Conservation (phyloP, 1,140 invertebrate genomes). For the Dendroctonus ponderosae region DNA sequence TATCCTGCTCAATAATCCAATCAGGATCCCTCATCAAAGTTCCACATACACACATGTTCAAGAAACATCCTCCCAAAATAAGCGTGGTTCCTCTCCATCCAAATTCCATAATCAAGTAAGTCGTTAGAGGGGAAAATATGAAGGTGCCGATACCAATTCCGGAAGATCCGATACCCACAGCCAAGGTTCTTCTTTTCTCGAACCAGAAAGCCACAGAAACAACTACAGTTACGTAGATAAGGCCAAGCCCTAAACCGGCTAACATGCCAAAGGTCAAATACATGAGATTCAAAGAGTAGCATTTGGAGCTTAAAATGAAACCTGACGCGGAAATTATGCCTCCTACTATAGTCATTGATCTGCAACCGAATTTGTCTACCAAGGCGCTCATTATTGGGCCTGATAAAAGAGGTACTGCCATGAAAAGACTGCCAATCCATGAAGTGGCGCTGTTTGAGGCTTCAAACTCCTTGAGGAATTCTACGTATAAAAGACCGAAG, state of each 20-base stretch:
- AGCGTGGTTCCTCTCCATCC: conserved; percentile 84
- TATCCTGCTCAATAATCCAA: conserved; percentile 64
- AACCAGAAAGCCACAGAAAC: conserved; percentile 96
- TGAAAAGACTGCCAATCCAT: conserved; percentile 85
- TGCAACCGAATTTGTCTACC: conserved; percentile 85
- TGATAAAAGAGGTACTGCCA: conserved; percentile 82
- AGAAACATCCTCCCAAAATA: conserved; percentile 56
- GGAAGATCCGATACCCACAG: conserved; percentile 88
- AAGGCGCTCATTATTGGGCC: conserved; percentile 84
- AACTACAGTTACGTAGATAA: conserved; percentile 87
- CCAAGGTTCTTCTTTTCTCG: conserved; percentile 86
- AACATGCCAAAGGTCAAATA: conserved; percentile 85
- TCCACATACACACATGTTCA: conserved; percentile 87
- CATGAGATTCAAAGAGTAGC: conserved; percentile 70
- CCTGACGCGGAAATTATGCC: conserved; percentile 74
- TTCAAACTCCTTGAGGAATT: conserved; percentile 80
- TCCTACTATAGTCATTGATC: conserved; percentile 78
- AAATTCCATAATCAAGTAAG: conserved; percentile 71
- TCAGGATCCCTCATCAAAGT: conserved; percentile 83
- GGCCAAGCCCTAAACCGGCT: conserved; percentile 79
- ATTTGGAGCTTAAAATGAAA: conserved; percentile 74
- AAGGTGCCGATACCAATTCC: conserved; percentile 85
- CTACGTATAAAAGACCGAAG: conserved; percentile 84
- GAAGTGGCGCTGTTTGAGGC: conserved; percentile 80
- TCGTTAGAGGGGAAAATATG: conserved; percentile 79